Evolutionary conservation across 2,797 vertebrate species (phyloP).

Genomic region (Phaenicophaeus curvirostris): DNA sequence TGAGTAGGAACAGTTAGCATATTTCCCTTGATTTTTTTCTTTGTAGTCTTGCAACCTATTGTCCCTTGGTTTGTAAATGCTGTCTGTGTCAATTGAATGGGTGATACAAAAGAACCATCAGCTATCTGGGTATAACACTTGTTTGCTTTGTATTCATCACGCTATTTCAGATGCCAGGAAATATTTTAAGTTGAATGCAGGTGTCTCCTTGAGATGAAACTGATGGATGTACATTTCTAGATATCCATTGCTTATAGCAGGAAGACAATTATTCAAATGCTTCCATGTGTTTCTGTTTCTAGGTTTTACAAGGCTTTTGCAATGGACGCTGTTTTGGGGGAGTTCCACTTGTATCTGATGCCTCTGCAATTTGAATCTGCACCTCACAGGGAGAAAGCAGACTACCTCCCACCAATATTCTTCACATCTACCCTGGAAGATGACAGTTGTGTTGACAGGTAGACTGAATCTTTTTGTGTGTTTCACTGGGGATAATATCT

Average conservation of each 20-base stretch:
- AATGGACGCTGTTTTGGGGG: slow-evolving; percentile 76
- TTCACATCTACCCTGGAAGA: slow-evolving; percentile 75
- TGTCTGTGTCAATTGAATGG: not conserved
- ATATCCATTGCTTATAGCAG: not conserved
- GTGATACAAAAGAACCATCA: not conserved
- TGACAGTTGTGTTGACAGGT: slow-evolving; percentile 76
- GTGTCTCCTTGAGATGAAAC: not conserved
- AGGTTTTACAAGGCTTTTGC: slow-evolving; percentile 78
- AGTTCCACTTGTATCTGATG: slow-evolving; percentile 79
- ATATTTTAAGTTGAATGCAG: not conserved
- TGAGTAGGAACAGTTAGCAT: not conserved
- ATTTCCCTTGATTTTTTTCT: not conserved
- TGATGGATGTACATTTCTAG: not conserved
- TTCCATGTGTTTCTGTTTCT: not conserved
- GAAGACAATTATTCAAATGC: not conserved
- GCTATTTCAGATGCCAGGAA: not conserved
- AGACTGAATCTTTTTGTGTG: not conserved
- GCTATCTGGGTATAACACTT: not conserved
- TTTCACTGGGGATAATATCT: not conserved
- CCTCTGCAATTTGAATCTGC: slow-evolving; percentile 78
- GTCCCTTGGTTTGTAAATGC: not conserved
- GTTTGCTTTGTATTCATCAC: not conserved
- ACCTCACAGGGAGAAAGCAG: slow-evolving; percentile 62
- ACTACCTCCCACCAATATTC: slow-evolving; percentile 69
- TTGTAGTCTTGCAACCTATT: not conserved